Evolutionary conservation across 2,888 invertebrate species (phyloP), one percentile per base, ranked within the genome.

Genomic region (Drosophila prolongata): DNA sequence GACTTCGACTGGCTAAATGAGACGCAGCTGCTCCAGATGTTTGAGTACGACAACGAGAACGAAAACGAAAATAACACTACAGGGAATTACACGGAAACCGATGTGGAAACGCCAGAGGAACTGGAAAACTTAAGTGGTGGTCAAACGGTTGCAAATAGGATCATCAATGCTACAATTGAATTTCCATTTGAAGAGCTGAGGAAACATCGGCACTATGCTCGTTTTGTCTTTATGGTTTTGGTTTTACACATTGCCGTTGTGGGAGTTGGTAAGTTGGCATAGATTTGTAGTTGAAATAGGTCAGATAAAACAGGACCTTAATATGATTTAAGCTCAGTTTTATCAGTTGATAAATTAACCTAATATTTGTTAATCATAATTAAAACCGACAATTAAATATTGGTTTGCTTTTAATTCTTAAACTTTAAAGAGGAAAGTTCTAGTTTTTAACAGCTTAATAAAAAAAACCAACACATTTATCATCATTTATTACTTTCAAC

Each of bases 241-340:
- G 9, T 87, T 24, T 19, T 87, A 8, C 88, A 82, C 19, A 14
- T 77, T 34, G 38, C 87, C 13, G 40, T 85, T 46, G 50, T 87
- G 11, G 59, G 55, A n/a, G 62, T 68, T 38, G 88, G 82, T 85
- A 27, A 46, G 58, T 66, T 2, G 13, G 9, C 30, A 30, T 6
- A 1, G 30, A 3, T 8, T 30, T 30, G 1, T 6, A 2, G 30
- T 30, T 30, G 2, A 30, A 30, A 30, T 19, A 24, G 24, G 24
- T 24, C 4, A 24, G 24, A 24, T 24, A 24, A 24, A 4, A 19
- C 2, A 3, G 3, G 19, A 19, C 19, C 19, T 2, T 2, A 19
- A 19, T 19, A 19, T 3, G 19, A 19, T 19, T 19, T 19, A 19
- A 19, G 3, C 19, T 19, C 19, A 16, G 19, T 2, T 19, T 19